phyloP scores from a whole-genome alignment of 2,888 invertebrate genomes.

The Sminthurinus aureus region DNA sequence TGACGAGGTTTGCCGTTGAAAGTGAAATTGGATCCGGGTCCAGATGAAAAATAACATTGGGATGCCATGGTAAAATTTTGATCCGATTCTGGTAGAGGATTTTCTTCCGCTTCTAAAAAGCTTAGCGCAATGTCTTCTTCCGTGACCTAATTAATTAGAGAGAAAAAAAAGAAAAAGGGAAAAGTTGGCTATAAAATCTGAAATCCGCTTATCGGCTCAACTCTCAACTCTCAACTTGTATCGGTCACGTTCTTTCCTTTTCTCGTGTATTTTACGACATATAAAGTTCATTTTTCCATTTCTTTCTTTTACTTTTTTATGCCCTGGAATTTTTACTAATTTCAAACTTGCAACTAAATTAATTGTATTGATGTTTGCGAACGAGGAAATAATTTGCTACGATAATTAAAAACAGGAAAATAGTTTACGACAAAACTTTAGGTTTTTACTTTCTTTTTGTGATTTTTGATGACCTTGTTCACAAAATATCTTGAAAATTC shows the following conservation, averaged over 20 bases:
- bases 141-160: constrained; percentile 67
- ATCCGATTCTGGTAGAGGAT: constrained; percentile 76
- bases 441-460: too few species aligned
- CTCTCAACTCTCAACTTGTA: too few species aligned
- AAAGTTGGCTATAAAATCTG: not conserved
- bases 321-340: not conserved
- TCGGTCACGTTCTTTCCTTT: constrained; percentile 8
- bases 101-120: constrained; percentile 73
- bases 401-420: too few species aligned
- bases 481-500: too few species aligned
- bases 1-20: not conserved
- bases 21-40: too few species aligned
- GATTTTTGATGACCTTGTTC: too few species aligned
- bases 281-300: not conserved
- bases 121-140: constrained; percentile 91
- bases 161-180: constrained; percentile 22
- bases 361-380: too few species aligned
- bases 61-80: constrained; percentile 70
- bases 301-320: not conserved
- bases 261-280: too few species aligned
- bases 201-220: constrained; percentile 15
- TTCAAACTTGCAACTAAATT: too few species aligned
- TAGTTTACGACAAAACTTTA: too few species aligned
- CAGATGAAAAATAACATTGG: constrained; percentile 49
- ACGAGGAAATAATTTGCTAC: too few species aligned